These are phyloP conservation scores for Eulemur albifrons DNA, from an alignment of 2,797 vertebrate species.

Conservation along the genomic window DNA sequence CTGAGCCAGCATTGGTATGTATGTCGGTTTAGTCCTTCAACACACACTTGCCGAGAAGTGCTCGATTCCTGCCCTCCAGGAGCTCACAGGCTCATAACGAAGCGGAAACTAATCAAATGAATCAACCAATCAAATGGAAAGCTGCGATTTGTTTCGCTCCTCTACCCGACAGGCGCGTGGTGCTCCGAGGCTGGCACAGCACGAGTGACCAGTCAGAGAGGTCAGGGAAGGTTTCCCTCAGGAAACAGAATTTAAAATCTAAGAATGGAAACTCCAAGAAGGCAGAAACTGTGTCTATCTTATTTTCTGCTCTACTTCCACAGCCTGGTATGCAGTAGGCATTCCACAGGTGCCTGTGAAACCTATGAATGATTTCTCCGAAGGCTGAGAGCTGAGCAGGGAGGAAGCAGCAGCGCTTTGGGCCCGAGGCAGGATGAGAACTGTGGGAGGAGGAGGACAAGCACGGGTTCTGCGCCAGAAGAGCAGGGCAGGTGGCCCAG, in stretches of 20 bases:
- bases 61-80: background rate
- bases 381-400: background rate
- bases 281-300: background rate
- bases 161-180: background rate
- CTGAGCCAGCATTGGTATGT: background rate
- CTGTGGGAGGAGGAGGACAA: background rate
- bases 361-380: background rate
- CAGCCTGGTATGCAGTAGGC: too few species aligned
- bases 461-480: background rate
- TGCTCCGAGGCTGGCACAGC: background rate
- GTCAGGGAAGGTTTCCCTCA: background rate
- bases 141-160: background rate
- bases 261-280: background rate
- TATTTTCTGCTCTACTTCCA: background rate
- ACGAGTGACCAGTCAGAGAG: background rate
- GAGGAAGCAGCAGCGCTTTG: background rate
- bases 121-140: background rate
- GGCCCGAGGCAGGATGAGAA: background rate
- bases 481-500: background rate
- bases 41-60: background rate
- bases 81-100: background rate
- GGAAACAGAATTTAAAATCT: background rate
- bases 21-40: background rate
- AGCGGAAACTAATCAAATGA: background rate
- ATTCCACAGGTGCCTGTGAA: background rate